A percentile compares a stretch with the other conserved stretches of the same genome.
These are phyloP conservation scores for Bombus consobrinus DNA, from an alignment of 1,140 invertebrate species.

Conservation along the genomic window DNA sequence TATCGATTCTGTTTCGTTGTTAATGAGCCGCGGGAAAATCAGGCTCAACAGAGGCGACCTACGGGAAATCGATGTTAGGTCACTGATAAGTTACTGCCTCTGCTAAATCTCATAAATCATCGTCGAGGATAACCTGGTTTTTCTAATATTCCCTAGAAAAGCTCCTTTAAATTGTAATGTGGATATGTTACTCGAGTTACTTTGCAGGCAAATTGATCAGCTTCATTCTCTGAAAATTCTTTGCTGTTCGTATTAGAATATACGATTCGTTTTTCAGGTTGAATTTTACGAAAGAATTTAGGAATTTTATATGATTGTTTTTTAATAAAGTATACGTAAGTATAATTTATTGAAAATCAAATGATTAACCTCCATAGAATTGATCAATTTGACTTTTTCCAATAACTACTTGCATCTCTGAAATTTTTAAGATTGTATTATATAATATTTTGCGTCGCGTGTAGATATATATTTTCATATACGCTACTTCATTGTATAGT, in stretches of 20 bases:
- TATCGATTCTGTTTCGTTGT: background rate
- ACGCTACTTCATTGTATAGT: background rate
- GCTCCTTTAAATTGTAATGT: background rate
- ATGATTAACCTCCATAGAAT: no score
- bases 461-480: background rate
- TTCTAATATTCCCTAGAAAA: background rate
- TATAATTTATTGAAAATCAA: no score
- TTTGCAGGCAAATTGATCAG: background rate
- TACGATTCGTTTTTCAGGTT: no score
- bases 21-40: background rate
- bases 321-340: no score
- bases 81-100: background rate
- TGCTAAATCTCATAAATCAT: background rate
- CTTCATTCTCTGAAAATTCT: background rate
- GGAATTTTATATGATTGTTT: no score
- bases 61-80: constrained; percentile 3
- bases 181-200: background rate
- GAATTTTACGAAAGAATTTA: no score
- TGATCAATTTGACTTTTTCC: no score
- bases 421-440: no score
- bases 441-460: no score
- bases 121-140: background rate
- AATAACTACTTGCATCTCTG: no score
- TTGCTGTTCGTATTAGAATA: background rate
- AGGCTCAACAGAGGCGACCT: background rate